Percentiles rank a stretch among this genome's conserved stretches.
Conservation (phyloP, 1,140 invertebrate species). For the Heliconius hewitsoni region DNA sequence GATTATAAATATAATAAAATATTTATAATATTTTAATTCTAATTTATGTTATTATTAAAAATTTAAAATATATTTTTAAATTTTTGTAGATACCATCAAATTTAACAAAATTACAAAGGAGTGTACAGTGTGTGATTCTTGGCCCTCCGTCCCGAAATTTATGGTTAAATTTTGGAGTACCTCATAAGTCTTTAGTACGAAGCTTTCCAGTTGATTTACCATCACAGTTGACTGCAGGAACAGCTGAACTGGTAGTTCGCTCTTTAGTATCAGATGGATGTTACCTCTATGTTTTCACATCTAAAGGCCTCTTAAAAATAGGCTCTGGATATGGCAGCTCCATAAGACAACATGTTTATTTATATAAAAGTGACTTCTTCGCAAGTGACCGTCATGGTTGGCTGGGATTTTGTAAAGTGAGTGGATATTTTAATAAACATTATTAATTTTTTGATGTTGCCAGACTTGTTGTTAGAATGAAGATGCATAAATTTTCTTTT, state of each 20-base stretch:
- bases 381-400: slow-evolving; percentile 88
- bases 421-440: slow-evolving; percentile 46
- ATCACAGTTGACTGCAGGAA: slow-evolving; percentile 60
- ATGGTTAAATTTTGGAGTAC: slow-evolving; percentile 94
- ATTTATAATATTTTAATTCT: too few relatives aligned
- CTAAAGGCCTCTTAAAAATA: slow-evolving; percentile 92
- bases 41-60: not conserved
- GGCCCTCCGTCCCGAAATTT: slow-evolving; percentile 92
- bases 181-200: slow-evolving; percentile 88
- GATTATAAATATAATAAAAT: too few relatives aligned
- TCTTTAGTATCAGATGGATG: slow-evolving; percentile 93
- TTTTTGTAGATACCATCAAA: slow-evolving; percentile 89
- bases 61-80: slow-evolving; percentile 9
- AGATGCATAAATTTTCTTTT: slow-evolving; percentile 22
- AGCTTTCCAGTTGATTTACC: slow-evolving; percentile 84
- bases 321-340: slow-evolving; percentile 96
- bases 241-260: slow-evolving; percentile 74
- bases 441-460: not conserved
- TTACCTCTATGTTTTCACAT: slow-evolving; percentile 91
- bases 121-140: slow-evolving; percentile 92
- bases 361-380: slow-evolving; percentile 90
- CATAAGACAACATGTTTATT: slow-evolving; percentile 92
- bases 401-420: slow-evolving; percentile 92
- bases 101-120: slow-evolving; percentile 92
- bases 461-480: slow-evolving; percentile 20